Conservation (phyloP, 2,888 invertebrate genomes). For the Caradrina kadenii region DNA sequence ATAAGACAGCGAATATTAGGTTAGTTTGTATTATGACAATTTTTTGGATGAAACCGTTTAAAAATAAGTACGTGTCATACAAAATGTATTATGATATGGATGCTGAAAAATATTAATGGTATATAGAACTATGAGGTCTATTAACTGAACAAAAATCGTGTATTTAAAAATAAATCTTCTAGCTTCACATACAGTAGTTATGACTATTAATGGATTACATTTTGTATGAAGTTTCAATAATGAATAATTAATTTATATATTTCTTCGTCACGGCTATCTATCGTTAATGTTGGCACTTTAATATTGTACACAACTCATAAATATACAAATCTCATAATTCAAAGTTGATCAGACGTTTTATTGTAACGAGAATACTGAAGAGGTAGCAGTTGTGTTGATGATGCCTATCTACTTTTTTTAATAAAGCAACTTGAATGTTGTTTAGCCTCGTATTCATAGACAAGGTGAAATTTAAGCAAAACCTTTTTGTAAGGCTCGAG, state of each 20-base stretch:
- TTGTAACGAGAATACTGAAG: constrained; percentile 28
- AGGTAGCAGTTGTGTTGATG: constrained; percentile 39
- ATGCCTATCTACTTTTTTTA: neutral
- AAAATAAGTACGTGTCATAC: constrained; percentile 38
- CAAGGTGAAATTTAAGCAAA: neutral
- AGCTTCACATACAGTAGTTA: constrained; percentile 14
- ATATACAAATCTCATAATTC: constrained; percentile 48
- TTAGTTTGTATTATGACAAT: constrained; percentile 36
- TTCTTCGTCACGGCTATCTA: constrained; percentile 48
- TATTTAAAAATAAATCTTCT: constrained; percentile 8
- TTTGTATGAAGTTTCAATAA: constrained; percentile 49
- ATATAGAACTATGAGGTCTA: constrained; percentile 53
- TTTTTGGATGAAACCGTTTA: constrained; percentile 4
- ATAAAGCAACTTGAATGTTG: neutral
- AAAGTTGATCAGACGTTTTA: constrained; percentile 37
- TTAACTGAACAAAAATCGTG: constrained; percentile 15
- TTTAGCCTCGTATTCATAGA: neutral
- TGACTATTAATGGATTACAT: constrained; percentile 34
- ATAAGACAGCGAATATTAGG: constrained; percentile 24
- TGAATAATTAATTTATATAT: constrained; percentile 9
- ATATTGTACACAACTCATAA: constrained; percentile 47
- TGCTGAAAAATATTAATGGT: constrained; percentile 41
- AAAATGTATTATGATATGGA: constrained; percentile 44
- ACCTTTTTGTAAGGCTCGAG: neutral
- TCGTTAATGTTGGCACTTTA: constrained; percentile 47